A percentile compares a stretch with the other conserved stretches of the same genome.
Conservation (phyloP, 2,797 vertebrate genomes). For the Dendrocincla tyrannina region DNA sequence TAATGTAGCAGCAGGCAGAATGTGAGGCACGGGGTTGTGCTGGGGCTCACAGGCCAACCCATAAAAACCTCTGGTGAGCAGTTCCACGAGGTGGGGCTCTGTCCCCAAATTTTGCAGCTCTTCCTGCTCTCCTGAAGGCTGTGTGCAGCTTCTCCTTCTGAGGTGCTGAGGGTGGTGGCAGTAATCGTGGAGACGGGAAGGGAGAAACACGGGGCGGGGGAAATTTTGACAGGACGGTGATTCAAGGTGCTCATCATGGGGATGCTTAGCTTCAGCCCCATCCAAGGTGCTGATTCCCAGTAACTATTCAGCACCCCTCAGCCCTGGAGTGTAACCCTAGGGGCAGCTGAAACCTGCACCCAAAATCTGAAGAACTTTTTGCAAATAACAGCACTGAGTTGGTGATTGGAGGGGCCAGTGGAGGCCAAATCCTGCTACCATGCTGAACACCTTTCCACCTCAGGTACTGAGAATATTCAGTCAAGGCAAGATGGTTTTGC, state of each 20-base stretch:
- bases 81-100: conserved; percentile 20
- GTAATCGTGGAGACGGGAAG: neutral
- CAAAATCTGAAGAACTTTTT: neutral
- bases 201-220: neutral
- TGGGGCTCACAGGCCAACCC: neutral
- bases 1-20: neutral
- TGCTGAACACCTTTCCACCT: neutral
- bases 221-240: neutral
- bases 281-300: rapidly evolving
- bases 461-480: neutral
- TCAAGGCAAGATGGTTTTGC: neutral
- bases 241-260: neutral
- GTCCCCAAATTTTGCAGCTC: neutral
- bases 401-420: neutral
- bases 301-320: rapidly evolving
- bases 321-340: neutral
- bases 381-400: neutral
- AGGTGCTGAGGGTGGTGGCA: rapidly evolving
- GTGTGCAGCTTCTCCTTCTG: neutral
- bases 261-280: neutral
- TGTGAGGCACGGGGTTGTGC: neutral
- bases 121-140: neutral
- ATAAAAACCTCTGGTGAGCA: neutral
- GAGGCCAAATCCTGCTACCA: rapidly evolving
- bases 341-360: neutral